Base-by-base conservation (phyloP, 2,888 invertebrate species). In the Sphaerophoria rueppellii region DNA sequence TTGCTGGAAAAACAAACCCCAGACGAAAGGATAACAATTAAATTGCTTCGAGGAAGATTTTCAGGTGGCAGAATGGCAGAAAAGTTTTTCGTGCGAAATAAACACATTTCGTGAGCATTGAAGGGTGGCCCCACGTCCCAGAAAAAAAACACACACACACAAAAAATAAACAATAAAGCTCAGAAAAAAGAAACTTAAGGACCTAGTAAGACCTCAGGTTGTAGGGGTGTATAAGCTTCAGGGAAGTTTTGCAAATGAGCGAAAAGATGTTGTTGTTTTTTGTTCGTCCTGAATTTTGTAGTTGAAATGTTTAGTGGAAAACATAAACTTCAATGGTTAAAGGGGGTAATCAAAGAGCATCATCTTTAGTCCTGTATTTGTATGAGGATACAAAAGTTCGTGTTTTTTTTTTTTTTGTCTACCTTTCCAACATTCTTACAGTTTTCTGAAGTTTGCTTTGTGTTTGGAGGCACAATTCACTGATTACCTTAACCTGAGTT, bases 31-130 rank as follows among this genome's bases (percentile, higher is more conserved):
- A 79, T 79, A 79, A 48, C 73, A 69, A 69, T 52, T 60, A 60
- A 12, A 60, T 24, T 50, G 58, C 54, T 46, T 52, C 5, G 6
- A 61, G 35, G 14, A 11, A 65, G 35, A 6, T 65, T 35, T 63
- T 50, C 65, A 67, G 60, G 63, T 55, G 34, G 71, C 37, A 58
- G 9, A 5, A 37, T 46, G 43, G 37, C 32, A 60, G 35, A 50
- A 37, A 24, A 46, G 35, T 67, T 69, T 63, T 46, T 32, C 73
- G 61, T 69, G 73, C 61, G 79, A 55, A 67, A 79, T 67, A 73
- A 79, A 79, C 79, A 79, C 73, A 65, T 79, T 79, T 79, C 67
- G 60, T 55, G 63, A 79, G 73, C 79, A 79, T 73, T 72, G 67
- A 79, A 73, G 67, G 50, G 60, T 60, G 69, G 14, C 43, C n/a